phyloP scores from a whole-genome alignment of 2,113 vertebrate genomes.

The Hemichromis elongatus region DNA sequence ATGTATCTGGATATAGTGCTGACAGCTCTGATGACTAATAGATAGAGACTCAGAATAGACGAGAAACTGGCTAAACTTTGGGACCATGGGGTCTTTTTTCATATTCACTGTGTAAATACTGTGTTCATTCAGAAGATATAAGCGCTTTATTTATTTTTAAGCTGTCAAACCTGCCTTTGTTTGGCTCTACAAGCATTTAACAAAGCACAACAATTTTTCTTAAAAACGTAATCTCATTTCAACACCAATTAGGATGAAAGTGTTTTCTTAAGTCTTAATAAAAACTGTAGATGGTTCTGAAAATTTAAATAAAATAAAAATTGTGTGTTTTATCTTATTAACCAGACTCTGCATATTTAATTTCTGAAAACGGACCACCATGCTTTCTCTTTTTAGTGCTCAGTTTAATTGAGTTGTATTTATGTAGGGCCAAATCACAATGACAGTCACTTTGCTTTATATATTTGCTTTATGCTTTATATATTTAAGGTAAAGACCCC shows the following conservation, averaged over 20 bases:
- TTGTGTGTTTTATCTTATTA: background rate
- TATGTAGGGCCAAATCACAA: background rate
- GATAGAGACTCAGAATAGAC: background rate
- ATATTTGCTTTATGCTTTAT: background rate
- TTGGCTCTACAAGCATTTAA: background rate
- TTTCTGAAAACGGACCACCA: background rate
- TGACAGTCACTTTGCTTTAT: background rate
- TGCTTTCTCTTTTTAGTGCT: background rate
- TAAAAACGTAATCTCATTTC: background rate
- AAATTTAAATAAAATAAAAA: background rate
- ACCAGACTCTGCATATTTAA: background rate
- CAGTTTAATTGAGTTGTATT: background rate
- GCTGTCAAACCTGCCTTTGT: background rate
- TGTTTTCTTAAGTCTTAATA: background rate
- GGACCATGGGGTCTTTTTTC: background rate
- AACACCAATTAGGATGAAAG: background rate
- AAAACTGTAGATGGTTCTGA: background rate
- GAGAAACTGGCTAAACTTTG: background rate
- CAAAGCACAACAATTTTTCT: background rate
- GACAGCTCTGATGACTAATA: conserved; percentile 39
- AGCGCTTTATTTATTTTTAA: background rate
- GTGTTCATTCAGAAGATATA: background rate
- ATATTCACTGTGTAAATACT: background rate
- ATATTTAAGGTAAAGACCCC: background rate
- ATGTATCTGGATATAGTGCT: conserved; percentile 7